Conservation (phyloP, 2,797 vertebrate species). For the Falco cherrug region DNA sequence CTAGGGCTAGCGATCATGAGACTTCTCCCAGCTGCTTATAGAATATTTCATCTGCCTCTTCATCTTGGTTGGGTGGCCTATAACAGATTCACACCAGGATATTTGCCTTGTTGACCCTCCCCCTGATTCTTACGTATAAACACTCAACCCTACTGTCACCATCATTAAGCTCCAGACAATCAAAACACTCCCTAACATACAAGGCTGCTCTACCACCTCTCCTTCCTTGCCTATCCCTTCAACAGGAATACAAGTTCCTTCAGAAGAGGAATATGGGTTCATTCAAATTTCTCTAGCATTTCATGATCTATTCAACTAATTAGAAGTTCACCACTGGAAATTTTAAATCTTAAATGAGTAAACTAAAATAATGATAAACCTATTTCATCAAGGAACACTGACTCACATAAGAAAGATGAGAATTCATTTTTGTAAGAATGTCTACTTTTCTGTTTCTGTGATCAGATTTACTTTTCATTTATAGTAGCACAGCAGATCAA, state of each 20-base stretch:
- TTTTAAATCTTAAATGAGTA: background rate
- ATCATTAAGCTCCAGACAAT: too few relatives aligned
- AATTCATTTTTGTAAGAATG: background rate
- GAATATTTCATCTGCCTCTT: too few relatives aligned
- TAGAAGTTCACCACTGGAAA: background rate
- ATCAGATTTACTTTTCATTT: background rate
- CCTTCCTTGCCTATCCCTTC: background rate
- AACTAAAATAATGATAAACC: background rate
- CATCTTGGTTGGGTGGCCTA: too few relatives aligned
- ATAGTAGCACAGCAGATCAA: background rate
- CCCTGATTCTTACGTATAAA: too few relatives aligned
- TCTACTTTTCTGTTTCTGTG: background rate
- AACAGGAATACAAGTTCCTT: background rate
- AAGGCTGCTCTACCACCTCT: too few relatives aligned
- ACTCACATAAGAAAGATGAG: background rate
- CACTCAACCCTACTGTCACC: too few relatives aligned
- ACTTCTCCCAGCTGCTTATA: too few relatives aligned
- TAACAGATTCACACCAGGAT: too few relatives aligned
- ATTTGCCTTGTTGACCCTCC: too few relatives aligned
- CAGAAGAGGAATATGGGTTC: background rate
- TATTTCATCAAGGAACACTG: background rate
- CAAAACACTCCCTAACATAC: too few relatives aligned
- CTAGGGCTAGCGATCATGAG: too few relatives aligned
- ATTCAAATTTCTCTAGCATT: background rate
- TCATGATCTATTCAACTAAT: slow-evolving; percentile 3